These are phyloP conservation scores for Danio choprae DNA, from an alignment of 2,797 vertebrate genomes.

Conservation along the genomic window DNA sequence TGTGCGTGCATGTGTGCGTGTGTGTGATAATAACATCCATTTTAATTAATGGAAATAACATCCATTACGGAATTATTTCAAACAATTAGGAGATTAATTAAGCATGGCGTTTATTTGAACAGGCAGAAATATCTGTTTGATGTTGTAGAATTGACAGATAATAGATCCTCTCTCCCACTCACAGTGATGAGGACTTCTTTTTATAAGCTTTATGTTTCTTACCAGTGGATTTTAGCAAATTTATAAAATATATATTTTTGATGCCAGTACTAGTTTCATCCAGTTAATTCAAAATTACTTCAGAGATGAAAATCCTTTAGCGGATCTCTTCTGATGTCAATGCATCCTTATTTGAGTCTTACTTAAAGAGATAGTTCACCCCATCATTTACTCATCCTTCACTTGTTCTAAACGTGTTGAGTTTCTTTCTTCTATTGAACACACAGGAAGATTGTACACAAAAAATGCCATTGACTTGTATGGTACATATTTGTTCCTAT, in stretches of 20 bases:
- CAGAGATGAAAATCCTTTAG: background rate
- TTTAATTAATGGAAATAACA: background rate
- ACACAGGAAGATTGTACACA: no score
- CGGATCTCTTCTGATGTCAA: background rate
- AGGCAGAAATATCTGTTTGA: background rate
- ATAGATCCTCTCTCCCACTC: background rate
- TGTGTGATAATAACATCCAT: no score
- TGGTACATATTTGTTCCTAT: no score
- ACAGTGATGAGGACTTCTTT: slow-evolving; percentile 1
- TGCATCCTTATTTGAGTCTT: background rate
- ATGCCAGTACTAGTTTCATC: background rate
- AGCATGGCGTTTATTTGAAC: background rate
- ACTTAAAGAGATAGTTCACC: no score
- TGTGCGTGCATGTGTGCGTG: background rate
- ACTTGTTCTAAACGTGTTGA: no score
- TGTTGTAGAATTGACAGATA: background rate
- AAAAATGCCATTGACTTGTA: no score
- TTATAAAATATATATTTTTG: no score
- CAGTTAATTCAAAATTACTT: background rate
- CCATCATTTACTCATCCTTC: no score
- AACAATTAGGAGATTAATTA: background rate
- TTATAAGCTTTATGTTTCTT: background rate
- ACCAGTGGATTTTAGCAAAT: background rate
- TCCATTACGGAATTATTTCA: background rate
- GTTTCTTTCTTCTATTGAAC: no score